phyloP scores from a whole-genome alignment of 2,113 vertebrate genomes.

The Morone saxatilis region DNA sequence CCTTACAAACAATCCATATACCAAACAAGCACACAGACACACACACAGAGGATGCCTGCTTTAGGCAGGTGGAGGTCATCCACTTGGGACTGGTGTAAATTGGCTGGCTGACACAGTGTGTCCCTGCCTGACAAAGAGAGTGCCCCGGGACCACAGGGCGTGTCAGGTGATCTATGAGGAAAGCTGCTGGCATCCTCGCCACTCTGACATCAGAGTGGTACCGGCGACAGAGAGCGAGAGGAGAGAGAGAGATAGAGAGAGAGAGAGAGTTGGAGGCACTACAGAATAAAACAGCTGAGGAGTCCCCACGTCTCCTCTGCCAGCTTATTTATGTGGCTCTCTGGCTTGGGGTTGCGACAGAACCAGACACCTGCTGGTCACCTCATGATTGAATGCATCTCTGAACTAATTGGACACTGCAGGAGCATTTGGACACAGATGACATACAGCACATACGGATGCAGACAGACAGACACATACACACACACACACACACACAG shows the following conservation, averaged over 20 bases:
- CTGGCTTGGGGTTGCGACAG: conserved; percentile 59
- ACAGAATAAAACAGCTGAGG: conserved; percentile 57
- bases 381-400: conserved; percentile 75
- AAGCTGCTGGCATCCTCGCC: conserved; percentile 72
- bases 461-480: conserved; percentile 28
- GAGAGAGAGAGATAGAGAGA: neutral
- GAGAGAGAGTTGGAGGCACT: conserved; percentile 36
- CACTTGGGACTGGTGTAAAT: conserved; percentile 69
- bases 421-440: conserved; percentile 70
- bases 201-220: conserved; percentile 72
- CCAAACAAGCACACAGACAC: conserved; percentile 29
- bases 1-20: conserved; percentile 19
- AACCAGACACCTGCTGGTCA: conserved; percentile 78
- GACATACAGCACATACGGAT: conserved; percentile 43
- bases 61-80: conserved; percentile 63
- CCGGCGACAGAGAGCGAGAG: conserved; percentile 6
- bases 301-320: conserved; percentile 58
- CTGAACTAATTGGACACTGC: conserved; percentile 78
- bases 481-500: neutral
- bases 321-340: conserved; percentile 70
- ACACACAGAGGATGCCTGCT: conserved; percentile 43
- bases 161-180: conserved; percentile 72
- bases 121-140: conserved; percentile 63
- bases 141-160: conserved; percentile 61
- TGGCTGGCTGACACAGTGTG: conserved; percentile 67